Percentiles rank a stretch among this genome's conserved stretches.
Conservation (phyloP, 2,113 vertebrate genomes). For the Lasiurus cinereus region DNA sequence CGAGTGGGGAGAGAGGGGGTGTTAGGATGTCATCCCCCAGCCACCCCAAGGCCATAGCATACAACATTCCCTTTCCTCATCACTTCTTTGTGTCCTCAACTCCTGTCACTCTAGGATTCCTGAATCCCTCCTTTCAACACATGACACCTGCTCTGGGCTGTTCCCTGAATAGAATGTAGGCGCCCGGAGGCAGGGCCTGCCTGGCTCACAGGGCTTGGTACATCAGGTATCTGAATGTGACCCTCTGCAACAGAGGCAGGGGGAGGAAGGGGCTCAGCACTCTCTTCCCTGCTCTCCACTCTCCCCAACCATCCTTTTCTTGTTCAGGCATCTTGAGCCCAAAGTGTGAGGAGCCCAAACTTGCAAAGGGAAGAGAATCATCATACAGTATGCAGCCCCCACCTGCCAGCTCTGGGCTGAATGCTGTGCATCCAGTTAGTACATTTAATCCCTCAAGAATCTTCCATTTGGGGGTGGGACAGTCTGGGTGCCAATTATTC, state of each 20-base stretch:
- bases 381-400: background rate
- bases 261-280: background rate
- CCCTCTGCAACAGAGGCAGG: background rate
- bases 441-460: background rate
- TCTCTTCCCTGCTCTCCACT: background rate
- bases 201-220: background rate
- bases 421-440: background rate
- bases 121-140: background rate
- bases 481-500: background rate
- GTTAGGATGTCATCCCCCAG: background rate
- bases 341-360: constrained; percentile 2
- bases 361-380: constrained; percentile 4
- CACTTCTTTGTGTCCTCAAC: background rate
- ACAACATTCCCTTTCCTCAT: background rate
- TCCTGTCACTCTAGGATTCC: background rate
- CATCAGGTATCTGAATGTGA: background rate
- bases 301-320: background rate
- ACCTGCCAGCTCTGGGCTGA: background rate
- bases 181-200: background rate
- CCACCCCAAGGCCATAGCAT: background rate
- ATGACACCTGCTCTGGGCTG: background rate
- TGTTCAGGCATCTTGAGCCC: background rate
- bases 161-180: background rate
- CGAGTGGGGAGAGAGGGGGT: too few relatives aligned
- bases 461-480: background rate